A percentile compares a stretch with the other conserved stretches of the same genome.
Conservation (phyloP, 2,113 vertebrate genomes). For the Charina bottae region DNA sequence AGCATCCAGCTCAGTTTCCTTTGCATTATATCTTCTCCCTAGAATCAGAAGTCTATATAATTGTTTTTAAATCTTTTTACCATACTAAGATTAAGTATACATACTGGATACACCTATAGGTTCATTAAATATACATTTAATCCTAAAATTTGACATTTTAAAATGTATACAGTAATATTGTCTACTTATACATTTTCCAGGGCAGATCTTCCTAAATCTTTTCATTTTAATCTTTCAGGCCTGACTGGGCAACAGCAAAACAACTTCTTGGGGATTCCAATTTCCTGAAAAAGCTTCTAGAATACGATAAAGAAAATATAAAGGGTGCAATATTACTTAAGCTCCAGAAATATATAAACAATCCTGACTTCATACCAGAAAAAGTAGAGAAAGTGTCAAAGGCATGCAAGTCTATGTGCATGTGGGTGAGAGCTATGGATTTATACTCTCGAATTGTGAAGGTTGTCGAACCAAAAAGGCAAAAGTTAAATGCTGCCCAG, state of each 20-base stretch:
- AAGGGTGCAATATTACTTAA: constrained; percentile 79
- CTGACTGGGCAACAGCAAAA: constrained; percentile 84
- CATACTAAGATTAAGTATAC: background rate
- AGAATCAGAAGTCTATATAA: background rate
- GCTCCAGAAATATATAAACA: constrained; percentile 82
- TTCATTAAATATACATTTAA: constrained; percentile 7
- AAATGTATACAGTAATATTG: background rate
- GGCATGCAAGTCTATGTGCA: constrained; percentile 85
- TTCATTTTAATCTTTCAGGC: constrained; percentile 60
- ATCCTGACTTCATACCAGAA: constrained; percentile 84
- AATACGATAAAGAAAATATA: constrained; percentile 86
- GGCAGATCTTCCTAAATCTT: background rate
- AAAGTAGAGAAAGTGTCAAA: constrained; percentile 87
- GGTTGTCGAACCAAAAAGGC: constrained; percentile 81
- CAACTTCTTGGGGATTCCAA: constrained; percentile 81
- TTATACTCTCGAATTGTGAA: constrained; percentile 82
- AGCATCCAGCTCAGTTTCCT: background rate
- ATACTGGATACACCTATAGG: background rate
- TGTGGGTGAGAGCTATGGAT: constrained; percentile 86
- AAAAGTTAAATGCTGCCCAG: constrained; percentile 80
- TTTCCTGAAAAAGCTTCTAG: constrained; percentile 81
- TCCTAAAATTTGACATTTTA: background rate
- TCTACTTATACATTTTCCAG: background rate
- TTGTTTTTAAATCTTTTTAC: background rate
- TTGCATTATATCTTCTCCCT: background rate